Evolutionary conservation across 2,797 vertebrate species (phyloP).

Genomic region (Harpagifer antarcticus): DNA sequence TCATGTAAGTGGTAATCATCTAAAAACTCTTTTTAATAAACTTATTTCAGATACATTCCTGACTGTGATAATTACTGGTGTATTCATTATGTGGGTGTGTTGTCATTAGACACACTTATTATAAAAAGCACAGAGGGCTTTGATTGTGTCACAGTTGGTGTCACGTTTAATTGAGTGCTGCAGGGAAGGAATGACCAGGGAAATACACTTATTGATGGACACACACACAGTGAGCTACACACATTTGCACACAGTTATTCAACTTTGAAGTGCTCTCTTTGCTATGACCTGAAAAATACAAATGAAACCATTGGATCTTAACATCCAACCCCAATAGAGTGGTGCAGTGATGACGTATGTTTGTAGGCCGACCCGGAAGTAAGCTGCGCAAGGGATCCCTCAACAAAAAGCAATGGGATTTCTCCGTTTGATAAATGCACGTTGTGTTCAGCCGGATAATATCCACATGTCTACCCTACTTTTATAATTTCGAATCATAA

Average conservation of each 20-base stretch:
- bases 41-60: constrained; percentile 59
- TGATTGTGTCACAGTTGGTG: constrained; percentile 57
- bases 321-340: neutral
- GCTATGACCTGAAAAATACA: constrained; percentile 21
- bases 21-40: constrained; percentile 63
- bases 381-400: no score
- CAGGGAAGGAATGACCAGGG: constrained; percentile 42
- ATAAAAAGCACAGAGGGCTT: constrained; percentile 39
- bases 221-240: neutral
- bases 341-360: no score
- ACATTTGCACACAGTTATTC: neutral
- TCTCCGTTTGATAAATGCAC: no score
- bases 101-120: constrained; percentile 47
- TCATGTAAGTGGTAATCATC: constrained; percentile 29
- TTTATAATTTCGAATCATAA: no score
- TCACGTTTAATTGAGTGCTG: constrained; percentile 51
- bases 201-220: constrained; percentile 36
- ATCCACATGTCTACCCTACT: no score
- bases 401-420: no score
- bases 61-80: constrained; percentile 62
- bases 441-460: no score
- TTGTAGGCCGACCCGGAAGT: no score
- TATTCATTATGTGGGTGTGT: constrained; percentile 57
- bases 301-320: neutral
- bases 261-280: constrained; percentile 18